Evolutionary conservation across 2,797 vertebrate genomes (phyloP).

Genomic region (Chrosomus eos): DNA sequence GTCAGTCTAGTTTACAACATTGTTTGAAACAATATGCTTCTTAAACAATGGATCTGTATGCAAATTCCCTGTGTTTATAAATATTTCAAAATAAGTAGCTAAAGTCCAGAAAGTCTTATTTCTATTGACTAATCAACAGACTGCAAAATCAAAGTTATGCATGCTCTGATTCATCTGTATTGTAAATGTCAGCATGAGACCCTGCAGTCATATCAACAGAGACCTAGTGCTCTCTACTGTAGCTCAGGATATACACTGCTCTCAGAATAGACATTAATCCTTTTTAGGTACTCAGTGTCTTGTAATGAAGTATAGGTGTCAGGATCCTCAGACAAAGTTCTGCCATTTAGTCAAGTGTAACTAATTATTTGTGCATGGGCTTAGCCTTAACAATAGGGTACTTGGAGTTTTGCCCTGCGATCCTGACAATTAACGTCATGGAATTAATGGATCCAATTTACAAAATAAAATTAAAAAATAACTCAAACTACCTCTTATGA

Average conservation of each 20-base stretch:
- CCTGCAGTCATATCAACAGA: not conserved
- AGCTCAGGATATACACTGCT: constrained; percentile 52
- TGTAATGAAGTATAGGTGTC: constrained; percentile 28
- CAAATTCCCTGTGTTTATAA: not conserved
- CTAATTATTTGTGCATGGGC: not conserved
- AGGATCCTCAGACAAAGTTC: constrained; percentile 4
- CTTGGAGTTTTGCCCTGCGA: not conserved
- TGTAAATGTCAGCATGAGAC: constrained; percentile 27
- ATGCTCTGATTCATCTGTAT: constrained; percentile 9
- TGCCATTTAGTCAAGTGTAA: constrained; percentile 29
- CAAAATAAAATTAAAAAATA: not conserved
- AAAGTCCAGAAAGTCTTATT: not conserved
- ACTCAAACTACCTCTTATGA: not conserved
- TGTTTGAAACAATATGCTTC: not conserved
- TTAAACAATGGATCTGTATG: not conserved
- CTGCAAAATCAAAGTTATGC: too few relatives aligned
- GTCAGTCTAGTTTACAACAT: constrained; percentile 51
- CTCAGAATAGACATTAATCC: constrained; percentile 77
- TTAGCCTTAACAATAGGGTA: not conserved
- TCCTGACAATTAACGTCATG: not conserved
- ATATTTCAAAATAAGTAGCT: not conserved
- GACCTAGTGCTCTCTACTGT: constrained; percentile 21
- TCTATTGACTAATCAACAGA: too few relatives aligned
- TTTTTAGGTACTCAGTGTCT: constrained; percentile 68
- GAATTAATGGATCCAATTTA: not conserved